These are phyloP conservation scores for Brenthis hecate DNA, from an alignment of 2,888 invertebrate genomes.

Conservation along the genomic window DNA sequence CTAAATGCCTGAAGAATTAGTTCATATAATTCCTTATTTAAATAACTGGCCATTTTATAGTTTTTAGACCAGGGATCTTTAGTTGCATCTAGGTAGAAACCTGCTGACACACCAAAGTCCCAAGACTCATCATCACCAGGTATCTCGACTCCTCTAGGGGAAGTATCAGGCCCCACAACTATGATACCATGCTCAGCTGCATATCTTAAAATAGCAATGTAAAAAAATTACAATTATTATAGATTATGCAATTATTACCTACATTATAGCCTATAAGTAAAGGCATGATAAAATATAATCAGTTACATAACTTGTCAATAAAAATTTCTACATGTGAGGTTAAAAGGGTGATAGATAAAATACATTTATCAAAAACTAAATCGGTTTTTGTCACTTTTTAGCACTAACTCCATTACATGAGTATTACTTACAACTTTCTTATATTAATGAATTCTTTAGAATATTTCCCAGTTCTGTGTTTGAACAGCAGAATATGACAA, in stretches of 20 bases:
- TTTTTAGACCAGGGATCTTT: conserved; percentile 95
- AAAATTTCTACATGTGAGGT: neutral
- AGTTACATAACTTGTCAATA: neutral
- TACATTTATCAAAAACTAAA: no score
- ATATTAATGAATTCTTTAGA: no score
- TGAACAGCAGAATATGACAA: no score
- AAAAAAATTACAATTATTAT: neutral
- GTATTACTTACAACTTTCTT: no score
- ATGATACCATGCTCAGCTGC: conserved; percentile 93
- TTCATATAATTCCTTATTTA: conserved; percentile 92
- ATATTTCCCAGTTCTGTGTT: no score
- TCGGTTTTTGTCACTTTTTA: no score
- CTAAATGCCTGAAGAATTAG: conserved; percentile 89
- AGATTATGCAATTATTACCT: neutral
- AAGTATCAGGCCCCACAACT: conserved; percentile 97
- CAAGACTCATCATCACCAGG: conserved; percentile 95
- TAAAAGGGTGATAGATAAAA: conserved; percentile 7
- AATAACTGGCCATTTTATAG: conserved; percentile 97
- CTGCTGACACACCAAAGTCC: conserved; percentile 98
- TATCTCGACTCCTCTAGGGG: conserved; percentile 94
- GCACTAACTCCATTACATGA: no score
- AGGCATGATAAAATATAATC: neutral
- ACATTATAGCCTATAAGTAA: neutral
- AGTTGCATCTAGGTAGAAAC: conserved; percentile 97
- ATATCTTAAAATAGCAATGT: conserved; percentile 74